Conservation (phyloP, 2,113 vertebrate genomes). For the Pandion haliaetus region DNA sequence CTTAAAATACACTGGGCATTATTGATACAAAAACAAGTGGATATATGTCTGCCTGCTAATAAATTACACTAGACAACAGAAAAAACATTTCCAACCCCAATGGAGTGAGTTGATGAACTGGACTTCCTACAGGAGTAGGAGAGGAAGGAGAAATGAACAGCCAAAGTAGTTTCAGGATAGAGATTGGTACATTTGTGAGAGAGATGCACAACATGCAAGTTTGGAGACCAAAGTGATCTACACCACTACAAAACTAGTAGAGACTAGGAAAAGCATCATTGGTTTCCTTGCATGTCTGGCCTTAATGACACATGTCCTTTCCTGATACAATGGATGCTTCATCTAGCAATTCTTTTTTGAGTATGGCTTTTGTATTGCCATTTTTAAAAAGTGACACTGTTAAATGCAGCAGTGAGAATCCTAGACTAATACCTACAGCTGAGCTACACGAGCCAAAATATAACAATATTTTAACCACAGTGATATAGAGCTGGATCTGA, state of each 20-base stretch:
- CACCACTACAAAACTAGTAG: not conserved
- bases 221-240: not conserved
- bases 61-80: not conserved
- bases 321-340: not conserved
- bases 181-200: not conserved
- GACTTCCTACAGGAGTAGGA: not conserved
- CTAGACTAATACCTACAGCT: not conserved
- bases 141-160: not conserved
- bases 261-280: not conserved
- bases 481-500: not conserved
- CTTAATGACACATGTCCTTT: not conserved
- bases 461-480: not conserved
- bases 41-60: not conserved
- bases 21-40: conserved; percentile 4
- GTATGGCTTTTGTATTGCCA: not conserved
- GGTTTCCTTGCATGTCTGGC: not conserved
- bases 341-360: not conserved
- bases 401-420: not conserved
- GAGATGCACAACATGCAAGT: not conserved
- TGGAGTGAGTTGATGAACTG: not conserved
- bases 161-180: not conserved
- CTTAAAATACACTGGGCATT: not conserved
- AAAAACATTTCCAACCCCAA: not conserved
- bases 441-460: not conserved
- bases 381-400: not conserved